These are phyloP conservation scores for Diprion similis DNA, from an alignment of 1,140 invertebrate genomes.

Conservation along the genomic window DNA sequence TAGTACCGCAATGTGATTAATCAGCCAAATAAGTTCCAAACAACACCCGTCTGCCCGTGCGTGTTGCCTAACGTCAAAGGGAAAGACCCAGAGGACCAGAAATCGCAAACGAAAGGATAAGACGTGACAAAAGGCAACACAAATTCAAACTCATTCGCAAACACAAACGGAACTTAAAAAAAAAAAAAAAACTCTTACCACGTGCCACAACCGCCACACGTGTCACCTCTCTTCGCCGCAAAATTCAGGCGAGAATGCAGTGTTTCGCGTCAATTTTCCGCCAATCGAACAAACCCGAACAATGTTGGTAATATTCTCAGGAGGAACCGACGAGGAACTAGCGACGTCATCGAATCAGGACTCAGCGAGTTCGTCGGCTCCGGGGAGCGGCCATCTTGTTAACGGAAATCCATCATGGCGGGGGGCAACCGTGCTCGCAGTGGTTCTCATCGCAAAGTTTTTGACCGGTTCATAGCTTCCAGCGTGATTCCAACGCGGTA, in stretches of 20 bases:
- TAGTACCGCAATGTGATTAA: slow-evolving; percentile 17
- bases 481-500: no score
- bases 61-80: background rate
- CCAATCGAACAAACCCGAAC: background rate
- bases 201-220: background rate
- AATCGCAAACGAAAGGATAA: slow-evolving; percentile 1
- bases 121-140: background rate
- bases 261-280: slow-evolving; percentile 26
- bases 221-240: slow-evolving; percentile 24
- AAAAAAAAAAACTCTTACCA: no score
- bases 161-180: no score
- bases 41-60: slow-evolving; percentile 10
- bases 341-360: slow-evolving; percentile 50
- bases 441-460: slow-evolving; percentile 38
- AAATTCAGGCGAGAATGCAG: slow-evolving; percentile 20
- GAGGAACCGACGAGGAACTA: slow-evolving; percentile 51
- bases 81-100: no score
- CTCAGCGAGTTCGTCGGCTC: slow-evolving; percentile 32
- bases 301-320: slow-evolving; percentile 38
- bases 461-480: slow-evolving; percentile 14
- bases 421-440: slow-evolving; percentile 34
- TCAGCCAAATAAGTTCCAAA: slow-evolving; percentile 43
- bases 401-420: slow-evolving; percentile 26
- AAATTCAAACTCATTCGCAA: background rate
- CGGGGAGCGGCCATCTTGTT: slow-evolving; percentile 2